phyloP scores from a whole-genome alignment of 2,888 invertebrate species.

The Lamproptera curius region DNA sequence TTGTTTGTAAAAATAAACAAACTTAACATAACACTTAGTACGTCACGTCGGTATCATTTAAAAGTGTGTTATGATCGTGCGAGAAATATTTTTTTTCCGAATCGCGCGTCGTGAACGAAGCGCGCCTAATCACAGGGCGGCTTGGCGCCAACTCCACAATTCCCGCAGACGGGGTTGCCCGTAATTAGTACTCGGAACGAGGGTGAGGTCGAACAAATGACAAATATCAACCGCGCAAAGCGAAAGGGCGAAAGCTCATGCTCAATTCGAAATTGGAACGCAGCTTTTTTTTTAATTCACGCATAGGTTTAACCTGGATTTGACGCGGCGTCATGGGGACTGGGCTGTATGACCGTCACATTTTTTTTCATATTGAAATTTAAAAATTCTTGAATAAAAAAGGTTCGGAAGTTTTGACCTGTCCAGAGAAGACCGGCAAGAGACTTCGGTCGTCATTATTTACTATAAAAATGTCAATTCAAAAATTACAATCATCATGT shows the following conservation, averaged over 20 bases:
- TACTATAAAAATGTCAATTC: no score
- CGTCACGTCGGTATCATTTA: conserved; percentile 2
- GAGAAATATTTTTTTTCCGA: conserved; percentile 16
- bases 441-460: no score
- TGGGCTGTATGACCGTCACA: no score
- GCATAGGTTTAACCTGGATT: no score
- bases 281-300: no score
- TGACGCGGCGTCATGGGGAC: no score
- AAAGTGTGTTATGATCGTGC: conserved; percentile 16
- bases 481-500: no score
- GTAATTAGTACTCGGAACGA: conserved; percentile 18
- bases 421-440: no score
- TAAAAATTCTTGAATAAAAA: no score
- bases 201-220: conserved; percentile 17
- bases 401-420: no score
- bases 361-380: no score
- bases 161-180: conserved; percentile 20
- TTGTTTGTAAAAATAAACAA: no score
- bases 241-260: conserved; percentile 15
- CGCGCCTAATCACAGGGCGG: conserved; percentile 35
- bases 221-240: conserved; percentile 3
- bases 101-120: conserved; percentile 25
- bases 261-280: not conserved
- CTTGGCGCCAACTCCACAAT: conserved; percentile 26
- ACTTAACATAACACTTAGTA: not conserved